Base-by-base conservation (phyloP, 1,140 invertebrate genomes). In the Scaptomyza hsui region DNA sequence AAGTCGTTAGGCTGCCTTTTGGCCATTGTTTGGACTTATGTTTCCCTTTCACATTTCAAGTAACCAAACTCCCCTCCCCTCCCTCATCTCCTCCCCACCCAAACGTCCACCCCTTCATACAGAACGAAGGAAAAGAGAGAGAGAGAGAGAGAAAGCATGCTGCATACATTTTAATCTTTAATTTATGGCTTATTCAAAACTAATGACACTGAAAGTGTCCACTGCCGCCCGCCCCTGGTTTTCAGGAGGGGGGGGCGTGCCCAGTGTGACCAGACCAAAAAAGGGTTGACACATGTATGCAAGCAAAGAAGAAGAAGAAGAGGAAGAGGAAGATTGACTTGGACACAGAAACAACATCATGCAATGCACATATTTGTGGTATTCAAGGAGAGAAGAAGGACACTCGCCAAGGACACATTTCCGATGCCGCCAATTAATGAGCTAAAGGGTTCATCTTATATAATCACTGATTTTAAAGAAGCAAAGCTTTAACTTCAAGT, bases 101-200 rank as follows among this genome's bases (percentile, higher is more conserved):
- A 1, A 18, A 6, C 37, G n/a, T 9, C 7, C 24, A 32, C 39
- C 24, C 18, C 24, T 7, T 42, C 12, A 1, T 35, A 19, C 18
- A 37, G 3, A 37, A 7, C 7, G 12, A 45, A 29, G 44, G 35
- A 37, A 39, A 42, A 59, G 69, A 41, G 19, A 49, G 32, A 29
- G 47, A 49, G 21, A 10, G n/a, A 16, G 2, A 45, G 56, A 6
- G 35, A 51, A 21, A 39, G 72, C 68, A 65, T 56, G 59, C 49
- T 74, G 67, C 21, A 65, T 63, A 62, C 44, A 67, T 85, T 85
- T 85, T 85, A 85, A 86, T 85, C 80, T 85, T 85, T 85, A 86
- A 85, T 85, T 85, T 85, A 85, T 85, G 80, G 80, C 80, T 85
- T 85, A 85, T 85, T 85, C 80, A 85, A 85, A 85, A 85, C 80